These are phyloP conservation scores for Sebastolobus altivelis DNA, from an alignment of 2,797 vertebrate genomes.

Conservation along the genomic window DNA sequence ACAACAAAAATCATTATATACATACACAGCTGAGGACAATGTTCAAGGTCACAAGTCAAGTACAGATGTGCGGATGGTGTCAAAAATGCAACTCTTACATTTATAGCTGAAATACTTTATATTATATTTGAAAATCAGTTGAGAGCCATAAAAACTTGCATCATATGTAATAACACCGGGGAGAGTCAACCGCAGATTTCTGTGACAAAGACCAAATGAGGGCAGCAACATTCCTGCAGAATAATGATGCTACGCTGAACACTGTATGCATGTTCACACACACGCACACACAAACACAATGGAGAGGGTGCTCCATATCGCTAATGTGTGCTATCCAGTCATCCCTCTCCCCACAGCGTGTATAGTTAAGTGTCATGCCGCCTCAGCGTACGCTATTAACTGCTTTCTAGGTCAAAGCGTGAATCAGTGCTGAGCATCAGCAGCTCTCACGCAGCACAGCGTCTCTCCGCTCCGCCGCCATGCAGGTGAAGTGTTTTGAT, in stretches of 20 bases:
- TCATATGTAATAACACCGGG: neutral
- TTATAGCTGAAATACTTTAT: neutral
- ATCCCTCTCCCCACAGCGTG: constrained; percentile 28
- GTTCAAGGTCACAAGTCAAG: neutral
- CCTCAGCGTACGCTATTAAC: constrained; percentile 51
- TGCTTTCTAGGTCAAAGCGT: constrained; percentile 69
- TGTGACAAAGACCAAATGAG: neutral
- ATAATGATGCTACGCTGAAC: constrained; percentile 13
- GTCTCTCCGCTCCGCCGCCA: constrained; percentile 1
- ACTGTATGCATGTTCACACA: neutral
- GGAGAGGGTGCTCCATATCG: constrained; percentile 33
- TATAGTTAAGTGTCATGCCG: constrained; percentile 58
- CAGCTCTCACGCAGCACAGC: constrained; percentile 21
- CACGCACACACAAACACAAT: constrained; percentile 1
- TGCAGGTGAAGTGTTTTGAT: constrained; percentile 54
- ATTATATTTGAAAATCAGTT: neutral
- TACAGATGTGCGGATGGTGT: neutral
- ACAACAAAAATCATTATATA: neutral
- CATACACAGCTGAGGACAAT: neutral
- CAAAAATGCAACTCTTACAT: neutral
- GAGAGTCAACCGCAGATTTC: constrained; percentile 13
- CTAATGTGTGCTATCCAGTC: constrained; percentile 49
- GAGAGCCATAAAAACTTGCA: neutral
- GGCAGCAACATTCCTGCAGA: constrained; percentile 7
- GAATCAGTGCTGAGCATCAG: constrained; percentile 54